Base-by-base conservation (phyloP, 1,140 invertebrate species). In the Drosophila mayri region DNA sequence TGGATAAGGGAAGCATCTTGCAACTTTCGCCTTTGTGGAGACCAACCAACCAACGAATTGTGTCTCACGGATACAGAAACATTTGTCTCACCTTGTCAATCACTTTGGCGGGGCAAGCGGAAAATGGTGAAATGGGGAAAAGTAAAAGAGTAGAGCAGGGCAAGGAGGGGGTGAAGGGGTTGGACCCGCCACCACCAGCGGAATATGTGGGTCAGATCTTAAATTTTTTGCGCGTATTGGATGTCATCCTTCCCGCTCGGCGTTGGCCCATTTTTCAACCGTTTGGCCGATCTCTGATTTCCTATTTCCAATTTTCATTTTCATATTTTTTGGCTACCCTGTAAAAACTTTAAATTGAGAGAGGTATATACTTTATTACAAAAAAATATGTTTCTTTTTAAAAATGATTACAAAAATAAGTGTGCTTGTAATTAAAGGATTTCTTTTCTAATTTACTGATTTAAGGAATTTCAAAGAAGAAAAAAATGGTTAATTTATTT, bases 31-130 rank as follows among this genome's bases (percentile, higher is more conserved):
- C 63, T 46, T 64, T 70, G 47, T 70, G 38, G 47, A 70, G 62
- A 44, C 62, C 62, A 66, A 66, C 18, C 8, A 16, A 16, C 28
- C 72, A 78, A 75, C 22, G 41, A 50, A 59, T 55, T 65, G 55
- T 75, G 58, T 67, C 63, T 68, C 58, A 76, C 50, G 52, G 67
- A 58, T 46, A 72, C 68, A 60, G 54, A 52, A 46, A 57, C 52
- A 63, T 58, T 71, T 78, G 72, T 76, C 62, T 77, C 73, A 81
- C 79, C 79, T 81, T 81, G 79, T 81, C 79, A 81, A 81, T 81
- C 78, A 81, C 38, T 54, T 55, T 67, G 41, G 8, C 47, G 16
- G n/a, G 47, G 16, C n/a, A 12, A 49, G 25, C 5, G 47, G 28
- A 16, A 49, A 47, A 22, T 7, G 25, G 32, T 35, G 20, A 28